Conservation (phyloP, 1,140 invertebrate species). For the Samia ricini region DNA sequence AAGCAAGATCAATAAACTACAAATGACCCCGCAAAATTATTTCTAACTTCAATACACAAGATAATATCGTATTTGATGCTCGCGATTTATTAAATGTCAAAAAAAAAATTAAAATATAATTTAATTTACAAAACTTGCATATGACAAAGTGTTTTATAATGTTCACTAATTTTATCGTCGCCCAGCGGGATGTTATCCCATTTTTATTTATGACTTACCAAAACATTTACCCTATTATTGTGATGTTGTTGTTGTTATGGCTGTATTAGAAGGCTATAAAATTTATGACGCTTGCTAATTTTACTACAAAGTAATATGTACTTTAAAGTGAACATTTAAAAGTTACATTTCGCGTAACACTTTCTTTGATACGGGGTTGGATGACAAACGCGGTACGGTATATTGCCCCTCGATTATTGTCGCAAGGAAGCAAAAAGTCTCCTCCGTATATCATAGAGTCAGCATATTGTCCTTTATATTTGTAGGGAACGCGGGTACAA, state of each 20-base stretch:
- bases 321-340: slow-evolving; percentile 5
- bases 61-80: too few species aligned
- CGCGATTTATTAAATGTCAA: not conserved
- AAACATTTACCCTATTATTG: slow-evolving; percentile 77
- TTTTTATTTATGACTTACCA: slow-evolving; percentile 73
- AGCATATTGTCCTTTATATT: slow-evolving; percentile 61
- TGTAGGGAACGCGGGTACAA: slow-evolving; percentile 25
- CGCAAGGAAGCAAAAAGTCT: slow-evolving; percentile 61
- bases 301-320: slow-evolving; percentile 15
- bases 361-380: slow-evolving; percentile 39
- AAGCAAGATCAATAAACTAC: too few species aligned
- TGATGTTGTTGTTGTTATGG: slow-evolving; percentile 72
- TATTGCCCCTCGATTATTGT: slow-evolving; percentile 67
- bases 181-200: slow-evolving; percentile 51
- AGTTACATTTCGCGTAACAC: not conserved
- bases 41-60: too few species aligned
- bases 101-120: not conserved
- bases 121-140: not conserved
- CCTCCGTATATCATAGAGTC: slow-evolving; percentile 46
- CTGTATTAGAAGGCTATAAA: slow-evolving; percentile 75
- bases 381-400: slow-evolving; percentile 59
- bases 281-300: slow-evolving; percentile 70
- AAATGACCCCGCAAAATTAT: too few species aligned
- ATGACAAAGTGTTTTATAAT: slow-evolving; percentile 6
- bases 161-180: slow-evolving; percentile 37